These are phyloP conservation scores for Lagodon rhomboides DNA, from an alignment of 2,797 vertebrate genomes.

Conservation along the genomic window DNA sequence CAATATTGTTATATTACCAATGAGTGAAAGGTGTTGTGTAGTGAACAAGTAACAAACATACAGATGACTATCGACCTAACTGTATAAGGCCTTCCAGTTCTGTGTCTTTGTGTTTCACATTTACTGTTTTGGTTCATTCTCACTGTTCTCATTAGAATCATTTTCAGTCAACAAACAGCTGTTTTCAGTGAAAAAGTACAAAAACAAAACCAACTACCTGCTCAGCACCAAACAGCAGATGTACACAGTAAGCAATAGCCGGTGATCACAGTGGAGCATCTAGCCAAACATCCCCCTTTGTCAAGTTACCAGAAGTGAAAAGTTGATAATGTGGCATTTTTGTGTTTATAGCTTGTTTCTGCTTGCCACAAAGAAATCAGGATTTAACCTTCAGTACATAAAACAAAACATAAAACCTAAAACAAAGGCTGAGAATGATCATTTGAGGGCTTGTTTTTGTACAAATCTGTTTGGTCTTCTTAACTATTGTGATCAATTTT, in stretches of 20 bases:
- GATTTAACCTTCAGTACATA: not conserved
- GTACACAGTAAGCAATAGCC: not conserved
- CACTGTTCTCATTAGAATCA: not conserved
- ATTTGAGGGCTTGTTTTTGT: conserved; percentile 13
- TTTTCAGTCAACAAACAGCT: conserved; percentile 2
- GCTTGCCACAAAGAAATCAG: not conserved
- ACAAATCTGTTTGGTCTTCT: conserved; percentile 12
- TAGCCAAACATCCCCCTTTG: conserved; percentile 3
- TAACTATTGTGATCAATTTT: conserved; percentile 23
- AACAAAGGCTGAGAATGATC: no score
- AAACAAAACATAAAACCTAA: not conserved
- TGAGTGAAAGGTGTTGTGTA: not conserved
- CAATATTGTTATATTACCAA: not conserved
- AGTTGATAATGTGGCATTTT: not conserved
- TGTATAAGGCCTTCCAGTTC: not conserved
- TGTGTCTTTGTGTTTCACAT: not conserved
- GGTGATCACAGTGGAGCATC: not conserved
- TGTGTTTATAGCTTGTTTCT: not conserved
- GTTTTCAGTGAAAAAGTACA: not conserved
- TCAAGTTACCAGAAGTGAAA: not conserved
- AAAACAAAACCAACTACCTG: not conserved
- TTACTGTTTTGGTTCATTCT: not conserved
- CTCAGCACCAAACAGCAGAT: conserved; percentile 2
- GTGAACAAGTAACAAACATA: no score
- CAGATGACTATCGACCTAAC: not conserved